These are phyloP conservation scores for Leptodactylus fallax DNA, from an alignment of 2,797 vertebrate genomes.

Conservation along the genomic window DNA sequence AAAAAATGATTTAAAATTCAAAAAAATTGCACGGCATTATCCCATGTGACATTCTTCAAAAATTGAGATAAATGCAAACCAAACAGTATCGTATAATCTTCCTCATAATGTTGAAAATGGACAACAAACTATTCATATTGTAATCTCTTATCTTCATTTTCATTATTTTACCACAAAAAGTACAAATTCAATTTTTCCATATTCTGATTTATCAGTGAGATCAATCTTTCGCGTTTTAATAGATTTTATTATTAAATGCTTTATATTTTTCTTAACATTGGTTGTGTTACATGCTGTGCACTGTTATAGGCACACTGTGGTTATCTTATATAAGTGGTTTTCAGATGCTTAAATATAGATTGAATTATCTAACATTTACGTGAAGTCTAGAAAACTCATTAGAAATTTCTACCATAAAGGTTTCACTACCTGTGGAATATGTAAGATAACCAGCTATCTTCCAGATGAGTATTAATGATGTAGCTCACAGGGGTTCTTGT, in stretches of 20 bases:
- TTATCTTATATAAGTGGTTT: conserved; percentile 33
- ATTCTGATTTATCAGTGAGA: neutral
- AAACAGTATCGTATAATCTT: no score
- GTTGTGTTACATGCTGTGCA: conserved; percentile 10
- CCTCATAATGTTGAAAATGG: no score
- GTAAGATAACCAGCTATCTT: conserved; percentile 45
- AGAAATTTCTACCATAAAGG: conserved; percentile 35
- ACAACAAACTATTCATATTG: no score
- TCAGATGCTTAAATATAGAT: conserved; percentile 34
- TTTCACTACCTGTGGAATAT: conserved; percentile 37
- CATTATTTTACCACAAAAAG: no score
- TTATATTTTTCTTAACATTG: neutral
- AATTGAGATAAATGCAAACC: no score
- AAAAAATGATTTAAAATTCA: no score
- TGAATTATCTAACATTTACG: conserved; percentile 32
- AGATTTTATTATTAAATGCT: conserved; percentile 12
- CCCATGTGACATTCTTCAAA: no score
- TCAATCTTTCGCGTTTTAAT: neutral
- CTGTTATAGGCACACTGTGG: conserved; percentile 9
- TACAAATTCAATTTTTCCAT: neutral
- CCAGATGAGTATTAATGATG: conserved; percentile 60
- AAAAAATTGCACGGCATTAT: no score
- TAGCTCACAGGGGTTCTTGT: conserved; percentile 58
- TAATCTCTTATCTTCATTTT: no score
- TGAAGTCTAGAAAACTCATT: conserved; percentile 46